Evolutionary conservation across 35 echinoderm and acorn worm genomes (phyloP).

Genomic region (Diadema setosum): DNA sequence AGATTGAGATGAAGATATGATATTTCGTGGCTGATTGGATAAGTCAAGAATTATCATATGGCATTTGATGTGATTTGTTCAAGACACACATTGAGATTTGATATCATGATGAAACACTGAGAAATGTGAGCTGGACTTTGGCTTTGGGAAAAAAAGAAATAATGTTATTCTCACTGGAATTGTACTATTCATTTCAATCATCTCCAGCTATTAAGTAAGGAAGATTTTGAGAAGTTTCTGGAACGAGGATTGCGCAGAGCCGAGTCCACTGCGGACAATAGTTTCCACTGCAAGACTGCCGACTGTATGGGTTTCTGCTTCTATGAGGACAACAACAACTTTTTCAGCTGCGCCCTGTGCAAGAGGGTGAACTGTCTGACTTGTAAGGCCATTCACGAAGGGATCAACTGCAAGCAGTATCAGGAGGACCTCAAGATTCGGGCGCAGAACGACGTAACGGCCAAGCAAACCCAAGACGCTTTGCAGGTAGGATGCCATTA

Average conservation of each 20-base stretch:
- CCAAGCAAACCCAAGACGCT: slow-evolving; percentile 71
- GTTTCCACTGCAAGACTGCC: slow-evolving; percentile 93
- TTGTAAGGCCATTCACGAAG: slow-evolving; percentile 96
- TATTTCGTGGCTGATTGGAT: too few species aligned
- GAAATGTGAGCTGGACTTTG: too few species aligned
- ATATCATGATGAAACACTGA: too few species aligned
- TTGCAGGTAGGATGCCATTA: slow-evolving; percentile 68
- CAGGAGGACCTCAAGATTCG: slow-evolving; percentile 74
- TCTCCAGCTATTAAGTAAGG: slow-evolving; percentile 72
- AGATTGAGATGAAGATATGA: too few species aligned
- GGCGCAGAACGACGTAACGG: slow-evolving; percentile 79
- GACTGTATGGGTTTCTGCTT: slow-evolving; percentile 88
- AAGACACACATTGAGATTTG: too few species aligned
- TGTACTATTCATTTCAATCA: too few species aligned
- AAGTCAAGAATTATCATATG: too few species aligned
- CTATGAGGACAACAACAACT: slow-evolving; percentile 96
- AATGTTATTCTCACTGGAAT: too few species aligned
- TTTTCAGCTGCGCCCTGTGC: slow-evolving; percentile 86
- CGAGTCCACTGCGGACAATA: slow-evolving; percentile 58
- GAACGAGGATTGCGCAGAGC: slow-evolving; percentile 64
- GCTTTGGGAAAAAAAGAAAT: too few species aligned
- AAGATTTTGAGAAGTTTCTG: slow-evolving; percentile 71
- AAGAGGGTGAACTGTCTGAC: slow-evolving; percentile 85
- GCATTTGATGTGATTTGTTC: too few species aligned
- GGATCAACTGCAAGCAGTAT: slow-evolving; percentile 92